Base-by-base conservation (phyloP, 1,140 invertebrate species). In the Palaemon carinicauda region DNA sequence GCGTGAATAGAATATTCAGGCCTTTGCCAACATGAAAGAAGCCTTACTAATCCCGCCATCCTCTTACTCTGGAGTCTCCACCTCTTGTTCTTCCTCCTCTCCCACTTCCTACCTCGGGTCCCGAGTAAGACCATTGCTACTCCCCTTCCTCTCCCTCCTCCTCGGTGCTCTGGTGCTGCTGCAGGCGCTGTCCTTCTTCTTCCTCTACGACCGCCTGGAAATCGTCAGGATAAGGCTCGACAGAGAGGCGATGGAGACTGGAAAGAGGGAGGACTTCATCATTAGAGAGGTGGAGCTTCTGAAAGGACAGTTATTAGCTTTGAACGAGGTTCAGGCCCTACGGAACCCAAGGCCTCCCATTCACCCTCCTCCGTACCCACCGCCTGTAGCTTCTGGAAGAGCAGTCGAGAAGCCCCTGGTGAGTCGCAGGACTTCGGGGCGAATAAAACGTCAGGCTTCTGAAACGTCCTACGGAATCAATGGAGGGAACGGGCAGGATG, bases 401-500 rank as follows among this genome's bases (percentile, higher is more conserved):
- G 3, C 1, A 41, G 41, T 5, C 41, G 41, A 54, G 50, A 73
- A n/a, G 31, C 81, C 65, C 27, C 60, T n/a, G 17, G 29, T 15
- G 69, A 41, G n/a, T 15, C 65, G 3, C 17, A 60, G 24, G 15
- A 27, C 41, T 24, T 21, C 17, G 15, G 29, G 51, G 17, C 69
- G 81, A n/a, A 31, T 74, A 2, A 82, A 82, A 29, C n/a, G 81
- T 17, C 69, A 52, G 4, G 81, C 81, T 24, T 82, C 81, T 1
- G 81, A 82, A 19, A 69, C 81, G 41, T 75, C 81, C 21, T 82
- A 82, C 29, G 81, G 69, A n/a, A 15, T 82, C 21, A 82, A 82
- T 33, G 81, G 21, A 10, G 81, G 3, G 7, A 53, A 50, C 41
- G 51, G 24, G 17, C n/a, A 52, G 60, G 65, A 51, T 21, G 81